Evolutionary conservation across 1,140 invertebrate species (phyloP).

Genomic region (Drosophila albomicans): DNA sequence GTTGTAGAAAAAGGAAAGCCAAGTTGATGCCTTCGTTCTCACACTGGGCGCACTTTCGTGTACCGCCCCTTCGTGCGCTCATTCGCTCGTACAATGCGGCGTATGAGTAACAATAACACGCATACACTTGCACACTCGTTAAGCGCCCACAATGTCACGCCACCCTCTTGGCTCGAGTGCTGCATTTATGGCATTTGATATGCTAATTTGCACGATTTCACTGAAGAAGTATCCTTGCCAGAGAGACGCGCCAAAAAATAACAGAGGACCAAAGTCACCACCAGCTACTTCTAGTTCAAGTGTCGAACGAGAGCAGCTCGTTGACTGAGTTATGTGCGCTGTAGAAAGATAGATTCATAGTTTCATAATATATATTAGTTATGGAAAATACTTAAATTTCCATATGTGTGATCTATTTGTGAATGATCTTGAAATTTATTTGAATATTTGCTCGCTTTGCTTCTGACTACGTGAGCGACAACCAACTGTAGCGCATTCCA

Average conservation of each 20-base stretch:
- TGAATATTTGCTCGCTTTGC: not conserved
- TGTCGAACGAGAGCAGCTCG: slow-evolving; percentile 52
- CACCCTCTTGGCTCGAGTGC: slow-evolving; percentile 10
- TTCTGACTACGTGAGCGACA: not conserved
- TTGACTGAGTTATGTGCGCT: slow-evolving; percentile 42
- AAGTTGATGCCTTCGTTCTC: slow-evolving; percentile 25
- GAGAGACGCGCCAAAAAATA: slow-evolving; percentile 22
- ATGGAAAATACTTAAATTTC: not conserved
- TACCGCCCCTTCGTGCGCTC: slow-evolving; percentile 74
- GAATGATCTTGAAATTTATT: not conserved
- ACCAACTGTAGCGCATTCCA: slow-evolving; percentile 57
- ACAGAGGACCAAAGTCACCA: slow-evolving; percentile 47
- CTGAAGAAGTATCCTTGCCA: slow-evolving; percentile 24
- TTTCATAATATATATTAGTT: not conserved
- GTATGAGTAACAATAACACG: slow-evolving; percentile 74
- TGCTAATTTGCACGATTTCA: slow-evolving; percentile 79
- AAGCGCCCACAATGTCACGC: slow-evolving; percentile 1
- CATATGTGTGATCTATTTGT: too few relatives aligned
- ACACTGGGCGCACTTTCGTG: slow-evolving; percentile 34
- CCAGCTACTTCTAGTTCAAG: slow-evolving; percentile 57
- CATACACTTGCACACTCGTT: slow-evolving; percentile 41
- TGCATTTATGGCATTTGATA: slow-evolving; percentile 80
- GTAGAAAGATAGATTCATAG: slow-evolving; percentile 53
- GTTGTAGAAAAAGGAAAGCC: slow-evolving; percentile 21
- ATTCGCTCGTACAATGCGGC: slow-evolving; percentile 74